These are phyloP conservation scores for Spondyliosoma cantharus DNA, from an alignment of 2,797 vertebrate genomes.

Conservation along the genomic window DNA sequence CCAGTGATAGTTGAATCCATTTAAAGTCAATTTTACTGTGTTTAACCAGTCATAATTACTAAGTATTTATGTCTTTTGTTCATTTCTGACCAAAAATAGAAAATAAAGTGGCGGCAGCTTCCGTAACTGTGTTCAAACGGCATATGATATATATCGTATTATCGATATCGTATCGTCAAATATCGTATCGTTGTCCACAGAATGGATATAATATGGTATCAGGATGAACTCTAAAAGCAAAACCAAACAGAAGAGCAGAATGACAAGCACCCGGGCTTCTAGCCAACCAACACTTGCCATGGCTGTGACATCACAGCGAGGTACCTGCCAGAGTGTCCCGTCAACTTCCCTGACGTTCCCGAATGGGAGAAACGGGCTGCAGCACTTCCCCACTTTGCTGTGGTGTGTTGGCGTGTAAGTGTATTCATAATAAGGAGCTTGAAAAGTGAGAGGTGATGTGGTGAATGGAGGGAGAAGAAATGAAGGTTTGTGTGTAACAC, in stretches of 20 bases:
- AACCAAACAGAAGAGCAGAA: constrained; percentile 51
- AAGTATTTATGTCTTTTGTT: too few relatives aligned
- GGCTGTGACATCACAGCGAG: constrained; percentile 75
- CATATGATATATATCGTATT: too few relatives aligned
- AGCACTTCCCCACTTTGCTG: constrained; percentile 68
- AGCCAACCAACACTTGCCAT: constrained; percentile 70
- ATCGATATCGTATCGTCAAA: too few relatives aligned
- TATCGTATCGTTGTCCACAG: too few relatives aligned
- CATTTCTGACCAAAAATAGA: too few relatives aligned
- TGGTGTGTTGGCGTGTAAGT: constrained; percentile 30
- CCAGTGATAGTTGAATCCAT: too few relatives aligned
- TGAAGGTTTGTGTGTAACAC: constrained; percentile 30
- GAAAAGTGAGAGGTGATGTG: constrained; percentile 34
- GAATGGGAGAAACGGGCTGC: constrained; percentile 67
- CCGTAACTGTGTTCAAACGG: too few relatives aligned
- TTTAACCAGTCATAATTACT: too few relatives aligned
- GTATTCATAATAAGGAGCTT: constrained; percentile 15
- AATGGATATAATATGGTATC: too few relatives aligned
- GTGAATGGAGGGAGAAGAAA: constrained; percentile 26
- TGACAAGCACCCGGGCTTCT: constrained; percentile 59
- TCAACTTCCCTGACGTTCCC: constrained; percentile 69
- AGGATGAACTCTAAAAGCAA: background rate
- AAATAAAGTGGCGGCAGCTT: too few relatives aligned
- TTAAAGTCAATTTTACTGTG: too few relatives aligned
- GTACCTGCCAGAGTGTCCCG: constrained; percentile 82